Percentiles rank a stretch among this genome's conserved stretches.
Evolutionary conservation across 1,140 invertebrate species (phyloP).

Genomic region (Trissolcus basalis): DNA sequence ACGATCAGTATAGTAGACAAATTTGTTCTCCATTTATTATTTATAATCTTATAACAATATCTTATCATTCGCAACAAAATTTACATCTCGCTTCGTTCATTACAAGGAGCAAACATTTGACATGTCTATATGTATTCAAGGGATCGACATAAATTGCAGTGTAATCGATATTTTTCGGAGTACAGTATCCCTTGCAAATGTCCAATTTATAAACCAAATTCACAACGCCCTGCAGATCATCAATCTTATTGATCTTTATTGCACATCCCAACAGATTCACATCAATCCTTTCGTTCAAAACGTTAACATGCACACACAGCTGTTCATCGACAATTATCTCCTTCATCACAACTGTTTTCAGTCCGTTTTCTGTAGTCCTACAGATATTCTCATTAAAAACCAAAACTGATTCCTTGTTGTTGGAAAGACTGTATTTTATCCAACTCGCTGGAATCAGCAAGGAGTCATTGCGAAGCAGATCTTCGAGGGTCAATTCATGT

Average conservation of each 20-base stretch:
- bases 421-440: slow-evolving; percentile 38
- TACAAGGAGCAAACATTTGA: slow-evolving; percentile 31
- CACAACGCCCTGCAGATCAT: slow-evolving; percentile 31
- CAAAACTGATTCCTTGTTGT: slow-evolving; percentile 24
- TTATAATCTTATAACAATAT: no score
- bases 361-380: slow-evolving; percentile 23
- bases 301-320: slow-evolving; percentile 31
- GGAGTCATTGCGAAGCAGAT: slow-evolving; percentile 12
- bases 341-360: slow-evolving; percentile 35
- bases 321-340: slow-evolving; percentile 40
- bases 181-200: slow-evolving; percentile 41
- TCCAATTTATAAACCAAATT: slow-evolving; percentile 25
- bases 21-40: no score
- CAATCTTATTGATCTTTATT: slow-evolving; percentile 15
- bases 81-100: slow-evolving; percentile 27
- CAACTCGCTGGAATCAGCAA: slow-evolving; percentile 33
- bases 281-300: slow-evolving; percentile 33
- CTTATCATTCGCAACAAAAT: slow-evolving; percentile 48
- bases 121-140: slow-evolving; percentile 40
- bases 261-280: slow-evolving; percentile 2
- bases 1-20: slow-evolving; percentile 41
- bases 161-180: slow-evolving; percentile 39
- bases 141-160: slow-evolving; percentile 33
- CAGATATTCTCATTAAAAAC: slow-evolving; percentile 41
- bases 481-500: slow-evolving; percentile 17